Evolutionary conservation across 2,113 vertebrate genomes (phyloP).

Genomic region (Gymnarchus niloticus): DNA sequence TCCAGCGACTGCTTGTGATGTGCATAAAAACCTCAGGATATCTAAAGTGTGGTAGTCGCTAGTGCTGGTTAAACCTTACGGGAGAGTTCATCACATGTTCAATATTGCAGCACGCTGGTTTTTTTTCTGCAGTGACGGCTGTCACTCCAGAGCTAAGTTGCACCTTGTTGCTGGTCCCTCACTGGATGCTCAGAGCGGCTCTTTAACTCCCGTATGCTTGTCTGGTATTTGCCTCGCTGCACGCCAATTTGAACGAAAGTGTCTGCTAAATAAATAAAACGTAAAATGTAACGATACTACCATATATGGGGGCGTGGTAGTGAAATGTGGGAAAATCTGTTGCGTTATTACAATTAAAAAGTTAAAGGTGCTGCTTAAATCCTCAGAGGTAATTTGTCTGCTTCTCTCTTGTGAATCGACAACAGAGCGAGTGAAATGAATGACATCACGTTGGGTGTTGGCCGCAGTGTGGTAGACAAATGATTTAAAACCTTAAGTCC

Average conservation of each 20-base stretch:
- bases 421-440: not conserved
- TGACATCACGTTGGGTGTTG: not conserved
- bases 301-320: not conserved
- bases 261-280: too few relatives aligned
- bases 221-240: too few relatives aligned
- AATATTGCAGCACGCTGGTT: not conserved
- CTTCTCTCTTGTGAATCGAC: not conserved
- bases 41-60: not conserved
- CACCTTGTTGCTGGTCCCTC: too few relatives aligned
- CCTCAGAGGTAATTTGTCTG: not conserved
- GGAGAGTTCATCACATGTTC: not conserved
- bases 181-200: too few relatives aligned
- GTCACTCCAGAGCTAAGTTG: too few relatives aligned
- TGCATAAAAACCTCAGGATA: slow-evolving; percentile 2
- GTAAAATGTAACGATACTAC: not conserved
- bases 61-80: not conserved
- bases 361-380: not conserved
- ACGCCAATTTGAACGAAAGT: too few relatives aligned
- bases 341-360: not conserved
- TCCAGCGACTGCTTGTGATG: slow-evolving; percentile 36
- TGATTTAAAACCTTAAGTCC: not conserved
- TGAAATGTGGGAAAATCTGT: not conserved
- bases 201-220: too few relatives aligned
- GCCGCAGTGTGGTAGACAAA: not conserved
- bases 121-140: too few relatives aligned